These are phyloP conservation scores for Microplitis mediator DNA, from an alignment of 1,140 invertebrate species.

Conservation along the genomic window DNA sequence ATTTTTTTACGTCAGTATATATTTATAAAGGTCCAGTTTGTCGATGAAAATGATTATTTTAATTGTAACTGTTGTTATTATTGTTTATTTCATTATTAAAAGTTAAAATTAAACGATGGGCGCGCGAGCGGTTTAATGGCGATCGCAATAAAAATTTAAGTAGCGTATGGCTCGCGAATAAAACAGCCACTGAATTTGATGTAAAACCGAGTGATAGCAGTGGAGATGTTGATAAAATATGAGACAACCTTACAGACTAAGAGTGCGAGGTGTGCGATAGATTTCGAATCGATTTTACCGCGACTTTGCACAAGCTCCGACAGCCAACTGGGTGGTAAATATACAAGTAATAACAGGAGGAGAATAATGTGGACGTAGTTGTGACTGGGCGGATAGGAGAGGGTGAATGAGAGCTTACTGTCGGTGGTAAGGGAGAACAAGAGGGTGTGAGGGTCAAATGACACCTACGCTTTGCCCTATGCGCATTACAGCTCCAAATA, in stretches of 20 bases:
- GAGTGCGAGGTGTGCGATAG: not conserved
- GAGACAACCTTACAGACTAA: not conserved
- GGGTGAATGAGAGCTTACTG: not conserved
- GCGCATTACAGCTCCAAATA: not conserved
- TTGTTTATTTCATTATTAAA: no score
- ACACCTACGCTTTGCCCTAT: slow-evolving; percentile 1
- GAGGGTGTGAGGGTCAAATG: slow-evolving; percentile 2
- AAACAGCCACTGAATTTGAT: no score
- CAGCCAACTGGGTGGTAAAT: not conserved
- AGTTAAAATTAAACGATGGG: no score
- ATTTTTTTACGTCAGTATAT: no score
- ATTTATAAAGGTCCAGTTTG: no score
- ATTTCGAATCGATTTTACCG: slow-evolving; percentile 19
- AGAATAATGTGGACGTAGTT: not conserved
- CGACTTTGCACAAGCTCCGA: not conserved
- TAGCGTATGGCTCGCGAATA: no score
- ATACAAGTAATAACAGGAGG: not conserved
- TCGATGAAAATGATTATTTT: no score
- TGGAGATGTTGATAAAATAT: not conserved
- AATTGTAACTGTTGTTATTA: no score
- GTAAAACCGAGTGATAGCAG: no score
- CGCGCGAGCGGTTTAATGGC: no score
- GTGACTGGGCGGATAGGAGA: not conserved
- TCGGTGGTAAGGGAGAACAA: not conserved
- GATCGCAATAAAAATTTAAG: no score